Conservation (phyloP, 37 sponge, comb jelly and placozoan genomes). For the Halisarca cf. caerulea region DNA sequence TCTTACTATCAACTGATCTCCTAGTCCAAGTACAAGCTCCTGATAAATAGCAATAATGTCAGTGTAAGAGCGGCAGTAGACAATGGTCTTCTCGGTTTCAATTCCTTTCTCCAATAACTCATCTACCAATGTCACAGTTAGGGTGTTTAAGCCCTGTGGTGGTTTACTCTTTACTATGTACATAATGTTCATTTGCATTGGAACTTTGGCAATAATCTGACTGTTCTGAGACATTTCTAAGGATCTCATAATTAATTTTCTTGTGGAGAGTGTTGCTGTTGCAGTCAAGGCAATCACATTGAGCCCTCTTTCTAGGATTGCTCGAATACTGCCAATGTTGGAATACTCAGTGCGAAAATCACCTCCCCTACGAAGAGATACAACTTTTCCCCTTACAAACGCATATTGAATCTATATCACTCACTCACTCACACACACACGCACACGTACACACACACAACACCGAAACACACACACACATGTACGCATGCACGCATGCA, state of each 20-base stretch:
- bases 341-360: constrained; percentile 42
- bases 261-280: constrained; percentile 18
- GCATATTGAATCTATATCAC: neutral
- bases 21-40: neutral
- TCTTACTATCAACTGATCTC: neutral
- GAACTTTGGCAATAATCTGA: neutral
- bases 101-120: neutral
- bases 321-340: constrained; percentile 23
- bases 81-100: neutral
- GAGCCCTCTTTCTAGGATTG: neutral
- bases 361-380: constrained; percentile 19
- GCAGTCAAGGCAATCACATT: constrained; percentile 56
- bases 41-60: neutral
- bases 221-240: neutral
- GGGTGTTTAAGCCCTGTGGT: neutral
- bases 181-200: neutral
- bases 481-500: too few species aligned
- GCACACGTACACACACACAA: neutral
- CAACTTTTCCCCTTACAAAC: neutral
- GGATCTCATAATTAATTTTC: neutral
- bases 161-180: neutral
- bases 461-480: neutral
- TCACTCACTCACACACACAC: neutral
- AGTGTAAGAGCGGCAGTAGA: neutral
- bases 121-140: neutral